phyloP scores from a whole-genome alignment of 2,888 invertebrate genomes.

The Brassicogethes aeneus region DNA sequence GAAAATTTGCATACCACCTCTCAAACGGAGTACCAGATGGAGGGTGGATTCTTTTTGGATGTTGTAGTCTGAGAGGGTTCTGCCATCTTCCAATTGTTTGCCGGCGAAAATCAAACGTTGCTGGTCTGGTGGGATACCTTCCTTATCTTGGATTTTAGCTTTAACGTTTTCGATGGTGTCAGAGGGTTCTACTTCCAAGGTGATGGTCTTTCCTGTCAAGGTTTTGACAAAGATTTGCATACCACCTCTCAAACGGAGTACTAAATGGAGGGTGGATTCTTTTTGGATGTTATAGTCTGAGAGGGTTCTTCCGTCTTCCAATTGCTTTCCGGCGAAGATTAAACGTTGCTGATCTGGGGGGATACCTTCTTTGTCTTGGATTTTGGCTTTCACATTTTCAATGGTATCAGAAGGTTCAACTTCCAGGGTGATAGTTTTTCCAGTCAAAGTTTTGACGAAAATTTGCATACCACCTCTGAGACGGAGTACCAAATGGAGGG shows the following conservation, averaged over 20 bases:
- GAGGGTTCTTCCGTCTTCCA: slow-evolving; percentile 82
- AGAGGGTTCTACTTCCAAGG: slow-evolving; percentile 47
- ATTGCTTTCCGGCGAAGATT: slow-evolving; percentile 57
- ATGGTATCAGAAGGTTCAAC: slow-evolving; percentile 52
- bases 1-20: slow-evolving; percentile 74
- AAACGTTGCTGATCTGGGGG: slow-evolving; percentile 50
- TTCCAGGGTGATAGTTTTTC: slow-evolving; percentile 48
- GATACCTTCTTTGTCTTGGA: slow-evolving; percentile 71
- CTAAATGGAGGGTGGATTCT: slow-evolving; percentile 89
- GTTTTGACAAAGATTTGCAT: slow-evolving; percentile 54
- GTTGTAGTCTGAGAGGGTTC: slow-evolving; percentile 84
- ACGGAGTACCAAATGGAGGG: slow-evolving; percentile 49
- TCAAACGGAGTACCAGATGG: slow-evolving; percentile 84
- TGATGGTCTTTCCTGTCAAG: slow-evolving; percentile 50
- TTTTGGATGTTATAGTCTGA: slow-evolving; percentile 91
- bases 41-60: slow-evolving; percentile 92
- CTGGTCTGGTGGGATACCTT: slow-evolving; percentile 66
- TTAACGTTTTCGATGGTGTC: slow-evolving; percentile 54
- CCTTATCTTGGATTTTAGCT: slow-evolving; percentile 54
- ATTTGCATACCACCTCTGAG: slow-evolving; percentile 53
- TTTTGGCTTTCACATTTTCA: slow-evolving; percentile 52
- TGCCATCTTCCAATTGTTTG: slow-evolving; percentile 73
- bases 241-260: slow-evolving; percentile 79
- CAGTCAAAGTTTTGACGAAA: slow-evolving; percentile 48
- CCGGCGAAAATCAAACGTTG: slow-evolving; percentile 54